Conservation (phyloP, 2,888 invertebrate species). For the Watsonalla binaria region DNA sequence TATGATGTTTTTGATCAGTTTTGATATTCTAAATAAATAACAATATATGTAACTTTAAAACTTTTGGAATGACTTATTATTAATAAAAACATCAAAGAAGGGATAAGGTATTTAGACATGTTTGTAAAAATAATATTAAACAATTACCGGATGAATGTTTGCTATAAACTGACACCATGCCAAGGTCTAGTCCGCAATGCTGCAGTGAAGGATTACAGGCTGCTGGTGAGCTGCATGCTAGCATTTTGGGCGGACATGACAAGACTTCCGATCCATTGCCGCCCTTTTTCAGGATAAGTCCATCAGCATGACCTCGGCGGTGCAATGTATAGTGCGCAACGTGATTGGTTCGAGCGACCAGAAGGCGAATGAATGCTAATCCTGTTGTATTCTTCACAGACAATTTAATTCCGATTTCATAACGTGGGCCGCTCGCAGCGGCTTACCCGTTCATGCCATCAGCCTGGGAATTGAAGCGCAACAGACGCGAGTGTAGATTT, state of each 20-base stretch:
- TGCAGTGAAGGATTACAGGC: constrained; percentile 33
- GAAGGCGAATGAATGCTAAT: constrained; percentile 39
- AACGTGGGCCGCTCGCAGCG: constrained; percentile 39
- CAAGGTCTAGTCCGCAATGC: constrained; percentile 33
- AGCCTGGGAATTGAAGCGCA: constrained; percentile 37
- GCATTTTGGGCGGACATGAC: not conserved
- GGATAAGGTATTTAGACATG: too few species aligned
- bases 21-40: constrained; percentile 3
- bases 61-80: too few species aligned
- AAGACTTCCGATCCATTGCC: constrained; percentile 23
- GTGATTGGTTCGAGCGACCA: constrained; percentile 8
- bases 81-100: too few species aligned
- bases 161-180: constrained; percentile 26
- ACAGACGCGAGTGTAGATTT: constrained; percentile 28
- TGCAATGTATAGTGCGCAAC: constrained; percentile 23
- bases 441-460: constrained; percentile 26
- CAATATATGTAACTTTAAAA: too few species aligned
- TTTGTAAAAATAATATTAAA: too few species aligned
- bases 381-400: constrained; percentile 61
- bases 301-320: constrained; percentile 5
- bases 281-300: constrained; percentile 3
- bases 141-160: constrained; percentile 29
- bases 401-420: constrained; percentile 67
- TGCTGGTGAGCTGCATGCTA: constrained; percentile 11
- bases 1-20: constrained; percentile 42